Percentiles rank a stretch among this genome's conserved stretches.
Evolutionary conservation across 1,140 invertebrate species (phyloP).

Genomic region (Zaprionus ghesquierei): DNA sequence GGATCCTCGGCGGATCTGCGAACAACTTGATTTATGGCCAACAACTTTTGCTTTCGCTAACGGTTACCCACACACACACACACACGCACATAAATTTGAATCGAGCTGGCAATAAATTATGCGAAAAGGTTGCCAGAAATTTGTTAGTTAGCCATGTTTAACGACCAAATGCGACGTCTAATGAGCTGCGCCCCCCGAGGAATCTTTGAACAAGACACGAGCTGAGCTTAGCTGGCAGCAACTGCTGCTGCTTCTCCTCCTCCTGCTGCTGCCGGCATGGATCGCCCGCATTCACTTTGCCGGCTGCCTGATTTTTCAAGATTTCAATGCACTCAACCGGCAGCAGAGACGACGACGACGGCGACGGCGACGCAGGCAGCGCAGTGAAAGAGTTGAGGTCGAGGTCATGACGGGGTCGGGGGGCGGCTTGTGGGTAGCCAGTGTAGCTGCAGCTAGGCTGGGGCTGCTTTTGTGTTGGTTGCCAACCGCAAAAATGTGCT

Average conservation of each 20-base stretch:
- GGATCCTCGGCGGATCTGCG: conserved; percentile 13
- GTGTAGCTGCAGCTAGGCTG: background rate
- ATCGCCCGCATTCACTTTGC: conserved; percentile 52
- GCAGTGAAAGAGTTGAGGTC: conserved; percentile 41
- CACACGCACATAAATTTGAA: conserved; percentile 57
- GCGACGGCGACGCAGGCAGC: background rate
- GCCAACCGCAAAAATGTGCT: conserved; percentile 65
- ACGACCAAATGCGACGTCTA: conserved; percentile 40
- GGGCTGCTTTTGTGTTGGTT: conserved; percentile 47
- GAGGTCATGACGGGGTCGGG: conserved; percentile 52
- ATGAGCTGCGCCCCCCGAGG: conserved; percentile 39
- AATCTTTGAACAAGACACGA: background rate
- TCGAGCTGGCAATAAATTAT: conserved; percentile 40
- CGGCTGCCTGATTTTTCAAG: conserved; percentile 69
- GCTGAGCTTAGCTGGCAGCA: background rate
- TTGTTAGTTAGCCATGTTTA: conserved; percentile 31
- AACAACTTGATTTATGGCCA: conserved; percentile 60
- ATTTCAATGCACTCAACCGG: conserved; percentile 42
- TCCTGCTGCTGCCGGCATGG: background rate
- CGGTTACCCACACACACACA: conserved; percentile 4
- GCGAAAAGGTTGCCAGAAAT: conserved; percentile 14
- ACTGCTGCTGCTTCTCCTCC: background rate
- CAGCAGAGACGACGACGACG: conserved; percentile 3
- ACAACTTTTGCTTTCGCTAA: conserved; percentile 28
- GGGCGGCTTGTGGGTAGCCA: background rate